A percentile compares a stretch with the other conserved stretches of the same genome.
Evolutionary conservation across 2,113 vertebrate species (phyloP).

Genomic region (Gymnorhina tibicen): DNA sequence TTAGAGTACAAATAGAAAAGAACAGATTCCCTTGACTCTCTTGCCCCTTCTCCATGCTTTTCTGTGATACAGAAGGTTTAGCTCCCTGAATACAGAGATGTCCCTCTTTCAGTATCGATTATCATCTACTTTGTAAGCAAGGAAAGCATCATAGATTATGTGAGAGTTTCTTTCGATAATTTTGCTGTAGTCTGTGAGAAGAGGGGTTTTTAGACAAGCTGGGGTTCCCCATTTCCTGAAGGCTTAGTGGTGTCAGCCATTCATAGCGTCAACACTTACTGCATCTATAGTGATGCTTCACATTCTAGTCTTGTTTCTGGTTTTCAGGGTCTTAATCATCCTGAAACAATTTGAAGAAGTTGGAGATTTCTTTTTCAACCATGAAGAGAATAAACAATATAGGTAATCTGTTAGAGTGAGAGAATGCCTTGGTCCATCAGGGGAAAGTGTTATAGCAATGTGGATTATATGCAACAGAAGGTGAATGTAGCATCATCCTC

Average conservation of each 20-base stretch:
- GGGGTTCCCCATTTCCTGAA: neutral
- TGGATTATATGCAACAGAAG: neutral
- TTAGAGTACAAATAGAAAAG: neutral
- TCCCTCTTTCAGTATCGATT: neutral
- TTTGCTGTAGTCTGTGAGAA: neutral
- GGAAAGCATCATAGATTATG: neutral
- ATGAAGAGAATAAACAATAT: neutral
- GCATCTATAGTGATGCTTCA: neutral
- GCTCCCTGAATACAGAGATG: neutral
- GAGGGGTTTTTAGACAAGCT: neutral
- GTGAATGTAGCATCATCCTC: neutral
- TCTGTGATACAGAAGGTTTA: neutral
- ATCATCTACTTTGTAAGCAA: neutral
- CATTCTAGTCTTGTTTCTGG: neutral
- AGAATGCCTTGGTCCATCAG: neutral
- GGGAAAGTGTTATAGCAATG: neutral
- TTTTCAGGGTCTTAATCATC: slow-evolving; percentile 13
- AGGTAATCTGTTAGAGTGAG: neutral
- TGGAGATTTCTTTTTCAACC: neutral
- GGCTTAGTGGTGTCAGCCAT: neutral
- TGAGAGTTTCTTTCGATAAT: neutral
- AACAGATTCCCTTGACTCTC: neutral
- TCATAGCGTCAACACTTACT: neutral
- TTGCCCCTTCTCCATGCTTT: neutral
- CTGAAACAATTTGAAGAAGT: neutral